Percentiles rank a stretch among this genome's conserved stretches.
These are phyloP conservation scores for Thyatira batis DNA, from an alignment of 2,888 invertebrate genomes.

Conservation along the genomic window DNA sequence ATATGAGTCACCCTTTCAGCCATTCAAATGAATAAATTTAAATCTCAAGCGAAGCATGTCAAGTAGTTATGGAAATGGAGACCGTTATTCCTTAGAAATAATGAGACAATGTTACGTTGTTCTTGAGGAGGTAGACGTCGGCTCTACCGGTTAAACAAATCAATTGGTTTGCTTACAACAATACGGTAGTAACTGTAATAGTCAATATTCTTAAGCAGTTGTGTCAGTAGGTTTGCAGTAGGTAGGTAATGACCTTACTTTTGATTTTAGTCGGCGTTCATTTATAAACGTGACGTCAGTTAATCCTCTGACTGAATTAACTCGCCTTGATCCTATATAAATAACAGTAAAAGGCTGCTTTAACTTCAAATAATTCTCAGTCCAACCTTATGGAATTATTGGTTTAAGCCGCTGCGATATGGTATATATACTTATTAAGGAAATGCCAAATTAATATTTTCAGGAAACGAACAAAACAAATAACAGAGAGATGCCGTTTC, in stretches of 20 bases:
- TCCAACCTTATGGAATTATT: no score
- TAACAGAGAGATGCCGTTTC: no score
- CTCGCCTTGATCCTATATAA: constrained; percentile 62
- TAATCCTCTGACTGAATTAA: constrained; percentile 57
- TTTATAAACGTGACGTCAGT: constrained; percentile 60
- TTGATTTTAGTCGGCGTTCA: constrained; percentile 53
- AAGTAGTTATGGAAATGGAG: background rate
- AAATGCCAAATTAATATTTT: no score
- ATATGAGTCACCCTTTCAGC: background rate
- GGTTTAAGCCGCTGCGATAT: no score
- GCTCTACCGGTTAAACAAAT: background rate
- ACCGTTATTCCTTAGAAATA: background rate
- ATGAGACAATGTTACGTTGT: background rate
- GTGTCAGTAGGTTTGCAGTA: constrained; percentile 43
- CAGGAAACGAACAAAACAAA: no score
- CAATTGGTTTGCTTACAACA: background rate
- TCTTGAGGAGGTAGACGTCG: background rate
- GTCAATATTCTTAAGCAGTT: constrained; percentile 1
- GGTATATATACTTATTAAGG: no score
- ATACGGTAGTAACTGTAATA: background rate
- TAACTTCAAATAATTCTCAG: constrained; percentile 20
- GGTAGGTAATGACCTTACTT: constrained; percentile 50
- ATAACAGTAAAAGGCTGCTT: constrained; percentile 38
- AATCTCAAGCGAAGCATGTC: background rate
- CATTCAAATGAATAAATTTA: background rate